Conservation (phyloP, 2,113 vertebrate genomes). For the Gracilinanus agilis region DNA sequence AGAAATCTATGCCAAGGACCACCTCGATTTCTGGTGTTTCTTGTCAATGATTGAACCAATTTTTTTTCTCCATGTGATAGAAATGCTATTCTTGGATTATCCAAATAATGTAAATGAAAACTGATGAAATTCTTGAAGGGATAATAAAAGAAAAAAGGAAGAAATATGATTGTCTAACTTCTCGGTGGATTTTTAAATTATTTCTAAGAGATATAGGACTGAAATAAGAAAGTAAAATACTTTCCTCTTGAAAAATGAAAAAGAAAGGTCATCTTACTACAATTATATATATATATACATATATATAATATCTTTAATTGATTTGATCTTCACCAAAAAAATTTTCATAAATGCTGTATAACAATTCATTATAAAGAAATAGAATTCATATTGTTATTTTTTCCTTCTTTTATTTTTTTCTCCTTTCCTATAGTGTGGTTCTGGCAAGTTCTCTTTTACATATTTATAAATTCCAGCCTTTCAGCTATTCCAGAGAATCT, state of each 20-base stretch:
- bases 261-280: neutral
- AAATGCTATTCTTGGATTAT: neutral
- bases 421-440: neutral
- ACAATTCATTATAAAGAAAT: neutral
- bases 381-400: neutral
- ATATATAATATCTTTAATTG: neutral
- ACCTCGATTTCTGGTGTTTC: neutral
- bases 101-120: neutral
- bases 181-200: neutral
- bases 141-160: neutral
- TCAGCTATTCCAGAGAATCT: neutral
- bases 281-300: neutral
- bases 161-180: neutral
- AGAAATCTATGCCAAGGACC: neutral
- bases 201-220: neutral
- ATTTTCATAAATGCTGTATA: neutral
- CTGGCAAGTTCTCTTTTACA: slow-evolving; percentile 4
- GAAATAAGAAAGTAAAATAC: neutral
- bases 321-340: neutral
- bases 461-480: neutral
- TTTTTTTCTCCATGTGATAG: neutral
- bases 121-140: neutral
- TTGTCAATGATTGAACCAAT: neutral
- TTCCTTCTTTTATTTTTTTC: neutral
- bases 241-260: neutral